Percentiles rank a stretch among this genome's conserved stretches.
Evolutionary conservation across 1,140 invertebrate species (phyloP).

Genomic region (Drosophila sproati): DNA sequence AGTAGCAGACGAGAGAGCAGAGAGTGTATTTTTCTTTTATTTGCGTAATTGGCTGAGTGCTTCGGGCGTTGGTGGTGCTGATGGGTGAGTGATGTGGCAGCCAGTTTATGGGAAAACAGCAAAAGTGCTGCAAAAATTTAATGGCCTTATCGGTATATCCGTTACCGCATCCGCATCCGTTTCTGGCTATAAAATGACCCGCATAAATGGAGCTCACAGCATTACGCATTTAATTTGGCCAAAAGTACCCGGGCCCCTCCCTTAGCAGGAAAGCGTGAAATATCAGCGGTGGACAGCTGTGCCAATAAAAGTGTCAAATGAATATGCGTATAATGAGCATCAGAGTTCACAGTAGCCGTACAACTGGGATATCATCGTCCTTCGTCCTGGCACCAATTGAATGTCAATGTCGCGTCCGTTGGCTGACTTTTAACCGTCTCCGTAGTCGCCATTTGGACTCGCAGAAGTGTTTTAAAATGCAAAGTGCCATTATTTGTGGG

Average conservation of each 20-base stretch:
- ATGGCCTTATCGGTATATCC: conserved; percentile 72
- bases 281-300: conserved; percentile 54
- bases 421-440: conserved; percentile 51
- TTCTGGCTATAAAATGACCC: conserved; percentile 75
- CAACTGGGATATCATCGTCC: conserved; percentile 15
- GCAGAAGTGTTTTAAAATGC: conserved; percentile 78
- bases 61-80: conserved; percentile 21
- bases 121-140: conserved; percentile 61
- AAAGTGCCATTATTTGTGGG: conserved; percentile 79
- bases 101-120: conserved; percentile 59
- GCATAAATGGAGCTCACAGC: conserved; percentile 57
- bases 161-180: conserved; percentile 44
- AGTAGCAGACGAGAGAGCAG: conserved; percentile 26
- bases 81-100: conserved; percentile 58
- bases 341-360: conserved; percentile 27
- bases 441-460: conserved; percentile 18
- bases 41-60: conserved; percentile 78
- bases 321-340: conserved; percentile 77
- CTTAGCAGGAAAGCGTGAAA: conserved; percentile 46
- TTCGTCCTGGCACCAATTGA: conserved; percentile 48
- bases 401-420: conserved; percentile 61
- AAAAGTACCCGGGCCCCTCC: neutral
- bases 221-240: conserved; percentile 60
- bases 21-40: conserved; percentile 53
- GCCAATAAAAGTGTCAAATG: conserved; percentile 80